A percentile compares a stretch with the other conserved stretches of the same genome.
Conservation (phyloP, 2,797 vertebrate genomes). For the Orestias chungarensis region DNA sequence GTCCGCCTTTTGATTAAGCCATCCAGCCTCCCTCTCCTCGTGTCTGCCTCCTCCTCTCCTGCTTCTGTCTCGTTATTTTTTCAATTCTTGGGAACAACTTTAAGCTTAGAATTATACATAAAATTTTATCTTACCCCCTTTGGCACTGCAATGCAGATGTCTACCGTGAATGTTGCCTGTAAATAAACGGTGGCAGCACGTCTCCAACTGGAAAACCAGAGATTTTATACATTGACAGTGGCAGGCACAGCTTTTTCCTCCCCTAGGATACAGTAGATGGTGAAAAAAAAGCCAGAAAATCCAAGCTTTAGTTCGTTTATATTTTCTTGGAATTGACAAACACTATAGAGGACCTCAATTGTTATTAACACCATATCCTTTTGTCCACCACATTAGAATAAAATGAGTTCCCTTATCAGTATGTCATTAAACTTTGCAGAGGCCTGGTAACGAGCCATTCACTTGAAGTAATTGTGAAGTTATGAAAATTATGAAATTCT, state of each 20-base stretch:
- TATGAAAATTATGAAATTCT: too few relatives aligned
- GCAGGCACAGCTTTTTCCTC: too few relatives aligned
- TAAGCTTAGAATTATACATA: conserved; percentile 12
- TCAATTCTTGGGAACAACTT: conserved; percentile 20
- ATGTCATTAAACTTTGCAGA: background rate
- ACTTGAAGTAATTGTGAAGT: too few relatives aligned
- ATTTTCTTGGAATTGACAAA: too few relatives aligned
- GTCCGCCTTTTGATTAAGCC: conserved; percentile 65
- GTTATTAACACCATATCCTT: background rate
- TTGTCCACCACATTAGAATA: background rate
- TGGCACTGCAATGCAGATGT: conserved; percentile 7
- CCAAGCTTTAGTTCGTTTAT: background rate
- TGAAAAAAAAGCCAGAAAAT: background rate
- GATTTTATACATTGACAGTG: background rate
- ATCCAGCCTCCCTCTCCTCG: conserved; percentile 26
- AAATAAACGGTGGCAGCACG: conserved; percentile 28
- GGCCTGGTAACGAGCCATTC: background rate
- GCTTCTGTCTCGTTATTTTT: conserved; percentile 6
- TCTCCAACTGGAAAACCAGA: too few relatives aligned
- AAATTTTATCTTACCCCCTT: conserved; percentile 30
- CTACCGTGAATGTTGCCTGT: conserved; percentile 36
- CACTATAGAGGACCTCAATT: too few relatives aligned
- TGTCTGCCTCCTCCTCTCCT: conserved; percentile 8
- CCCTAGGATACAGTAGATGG: background rate
- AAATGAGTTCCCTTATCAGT: background rate